phyloP scores from a whole-genome alignment of 2,888 invertebrate genomes.

The Phania funesta region DNA sequence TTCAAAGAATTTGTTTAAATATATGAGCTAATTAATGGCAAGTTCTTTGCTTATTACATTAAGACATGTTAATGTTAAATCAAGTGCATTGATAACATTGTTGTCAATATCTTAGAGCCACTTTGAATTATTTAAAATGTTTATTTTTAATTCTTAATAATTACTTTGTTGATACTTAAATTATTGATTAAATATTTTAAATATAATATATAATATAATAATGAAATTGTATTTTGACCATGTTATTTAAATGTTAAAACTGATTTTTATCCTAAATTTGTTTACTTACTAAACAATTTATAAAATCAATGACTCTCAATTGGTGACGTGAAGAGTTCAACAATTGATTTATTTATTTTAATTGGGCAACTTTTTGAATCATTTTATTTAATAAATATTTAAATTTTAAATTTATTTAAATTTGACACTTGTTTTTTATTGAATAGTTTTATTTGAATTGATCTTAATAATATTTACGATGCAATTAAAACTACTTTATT shows the following conservation, averaged over 20 bases:
- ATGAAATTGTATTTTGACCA: too few relatives aligned
- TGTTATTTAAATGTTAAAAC: slow-evolving; percentile 49
- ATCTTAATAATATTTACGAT: slow-evolving; percentile 6
- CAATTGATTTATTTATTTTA: slow-evolving; percentile 36
- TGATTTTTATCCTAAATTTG: slow-evolving; percentile 6
- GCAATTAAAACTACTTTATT: slow-evolving; percentile 61
- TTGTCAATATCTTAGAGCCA: slow-evolving; percentile 36
- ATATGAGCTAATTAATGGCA: slow-evolving; percentile 18
- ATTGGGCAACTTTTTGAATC: slow-evolving; percentile 63
- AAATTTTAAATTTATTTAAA: slow-evolving; percentile 37
- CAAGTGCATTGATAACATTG: slow-evolving; percentile 13
- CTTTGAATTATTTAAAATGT: slow-evolving; percentile 7
- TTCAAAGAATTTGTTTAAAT: slow-evolving; percentile 31
- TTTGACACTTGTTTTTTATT: slow-evolving; percentile 52
- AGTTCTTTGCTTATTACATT: slow-evolving; percentile 14
- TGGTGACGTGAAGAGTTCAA: slow-evolving; percentile 7
- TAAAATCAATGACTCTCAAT: slow-evolving; percentile 34
- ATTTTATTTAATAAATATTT: slow-evolving; percentile 36
- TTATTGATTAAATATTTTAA: slow-evolving; percentile 33
- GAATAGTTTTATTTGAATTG: not conserved
- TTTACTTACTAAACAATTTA: slow-evolving; percentile 38
- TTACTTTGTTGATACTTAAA: slow-evolving; percentile 37
- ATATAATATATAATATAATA: too few relatives aligned
- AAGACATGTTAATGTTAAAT: slow-evolving; percentile 10
- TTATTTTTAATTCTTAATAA: slow-evolving; percentile 21